Evolutionary conservation across 2,888 invertebrate species (phyloP), one percentile per base, ranked within the genome.

Genomic region (Drosophila pullipes): DNA sequence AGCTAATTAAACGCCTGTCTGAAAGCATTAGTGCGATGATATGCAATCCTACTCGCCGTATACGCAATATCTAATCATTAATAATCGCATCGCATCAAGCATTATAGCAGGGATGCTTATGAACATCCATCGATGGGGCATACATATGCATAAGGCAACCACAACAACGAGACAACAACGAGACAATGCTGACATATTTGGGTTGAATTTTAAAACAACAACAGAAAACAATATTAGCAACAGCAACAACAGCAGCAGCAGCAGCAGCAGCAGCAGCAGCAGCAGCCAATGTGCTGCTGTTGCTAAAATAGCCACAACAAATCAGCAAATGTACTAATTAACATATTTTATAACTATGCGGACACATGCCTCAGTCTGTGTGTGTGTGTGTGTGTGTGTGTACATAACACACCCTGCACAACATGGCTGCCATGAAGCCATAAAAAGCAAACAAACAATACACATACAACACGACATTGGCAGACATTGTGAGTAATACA

Each of bases 301-400:
- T 61, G 70, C 76, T 85, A 52, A 81, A 83, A 78, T 78, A 64
- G 83, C 83, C 83, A 72, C 78, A 87, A 63, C 71, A 89, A 89
- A 85, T 89, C 86, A 69, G 81, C 86, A 79, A 89, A 83, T 86
- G 79, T 85, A 76, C 82, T 82, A 89, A 85, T 89, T 85, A 89
- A 83, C 85, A 85, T 89, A 85, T 88, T 81, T 85, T 70, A 63
- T 52, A 70, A 59, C 68, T 74, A 67, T 73, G 69, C 41, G 44
- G 18, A 47, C 63, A 49, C 70, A 62, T 71, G 66, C 75, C 52
- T 33, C 53, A 53, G 18, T 59, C 18, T 50, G 11, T 33, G 33
- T 33, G 37, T 50, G 47, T 57, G 64, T 49, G 58, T 59, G 60
- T 67, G 60, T 69, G 60, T 53, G 65, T 57, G 30, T 57, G 62